Percentiles rank a stretch among this genome's conserved stretches.
These are phyloP conservation scores for Linnaemya vulpina DNA, from an alignment of 2,888 invertebrate species.

Conservation along the genomic window DNA sequence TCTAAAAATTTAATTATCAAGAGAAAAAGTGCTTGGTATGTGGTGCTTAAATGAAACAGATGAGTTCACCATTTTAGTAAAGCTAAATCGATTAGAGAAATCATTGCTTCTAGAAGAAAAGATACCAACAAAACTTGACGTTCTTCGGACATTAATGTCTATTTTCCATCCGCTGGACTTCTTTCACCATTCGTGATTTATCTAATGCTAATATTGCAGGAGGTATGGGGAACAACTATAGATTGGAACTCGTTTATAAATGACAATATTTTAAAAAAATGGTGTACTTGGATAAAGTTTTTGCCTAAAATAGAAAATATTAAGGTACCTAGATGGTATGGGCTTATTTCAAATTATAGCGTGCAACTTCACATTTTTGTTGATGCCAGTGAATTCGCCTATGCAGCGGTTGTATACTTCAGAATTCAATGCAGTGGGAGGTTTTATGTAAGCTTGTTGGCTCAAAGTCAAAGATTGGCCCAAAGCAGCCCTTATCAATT, in stretches of 20 bases:
- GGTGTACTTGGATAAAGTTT: slow-evolving; percentile 1
- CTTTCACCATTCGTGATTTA: not conserved
- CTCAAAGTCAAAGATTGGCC: not conserved
- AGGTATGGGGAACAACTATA: not conserved
- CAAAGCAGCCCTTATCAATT: not conserved
- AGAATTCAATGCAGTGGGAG: not conserved
- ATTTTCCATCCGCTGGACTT: no score
- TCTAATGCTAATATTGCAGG: not conserved
- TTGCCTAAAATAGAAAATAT: slow-evolving; percentile 8
- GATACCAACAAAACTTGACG: not conserved
- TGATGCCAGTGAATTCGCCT: slow-evolving; percentile 25
- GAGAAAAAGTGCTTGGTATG: slow-evolving; percentile 17
- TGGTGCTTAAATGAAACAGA: not conserved
- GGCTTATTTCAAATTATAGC: not conserved
- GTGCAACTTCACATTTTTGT: slow-evolving; percentile 11
- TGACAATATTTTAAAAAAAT: slow-evolving; percentile 5
- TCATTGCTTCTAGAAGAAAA: not conserved
- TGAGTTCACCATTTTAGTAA: not conserved
- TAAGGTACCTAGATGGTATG: slow-evolving; percentile 14
- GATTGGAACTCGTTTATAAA: not conserved
- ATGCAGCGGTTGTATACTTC: slow-evolving; percentile 14
- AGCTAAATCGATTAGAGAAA: not conserved
- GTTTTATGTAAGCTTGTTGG: not conserved
- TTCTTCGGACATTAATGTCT: not conserved
- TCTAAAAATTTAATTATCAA: not conserved